phyloP scores from a whole-genome alignment of 1,140 invertebrate species.

The Eciton burchellii region DNA sequence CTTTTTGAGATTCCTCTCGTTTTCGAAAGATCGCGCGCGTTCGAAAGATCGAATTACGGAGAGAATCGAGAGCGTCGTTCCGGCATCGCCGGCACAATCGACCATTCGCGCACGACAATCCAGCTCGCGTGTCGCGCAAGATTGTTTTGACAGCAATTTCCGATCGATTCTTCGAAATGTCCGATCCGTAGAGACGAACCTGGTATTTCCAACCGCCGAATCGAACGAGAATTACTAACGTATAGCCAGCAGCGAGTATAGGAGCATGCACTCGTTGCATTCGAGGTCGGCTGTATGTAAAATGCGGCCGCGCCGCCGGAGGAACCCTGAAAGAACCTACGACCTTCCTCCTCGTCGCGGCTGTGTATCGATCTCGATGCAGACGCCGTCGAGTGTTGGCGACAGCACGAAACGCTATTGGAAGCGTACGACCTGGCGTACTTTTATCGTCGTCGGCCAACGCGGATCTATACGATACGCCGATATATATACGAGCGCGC shows the following conservation, averaged over 20 bases:
- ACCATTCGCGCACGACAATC: background rate
- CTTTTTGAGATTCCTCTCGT: background rate
- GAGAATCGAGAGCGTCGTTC: background rate
- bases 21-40: background rate
- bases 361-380: slow-evolving; percentile 55
- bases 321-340: slow-evolving; percentile 54
- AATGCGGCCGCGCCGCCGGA: background rate
- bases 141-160: background rate
- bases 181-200: background rate
- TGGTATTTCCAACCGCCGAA: background rate
- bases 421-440: slow-evolving; percentile 22
- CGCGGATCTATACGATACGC: too few species aligned
- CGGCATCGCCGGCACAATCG: too few species aligned
- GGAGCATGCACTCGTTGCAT: background rate
- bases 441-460: slow-evolving; percentile 37
- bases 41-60: background rate
- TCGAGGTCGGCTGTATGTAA: slow-evolving; percentile 49
- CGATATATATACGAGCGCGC: slow-evolving; percentile 32
- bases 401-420: slow-evolving; percentile 30
- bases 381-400: slow-evolving; percentile 33
- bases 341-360: slow-evolving; percentile 43
- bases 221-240: slow-evolving; percentile 28
- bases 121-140: background rate
- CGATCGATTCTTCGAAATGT: background rate
- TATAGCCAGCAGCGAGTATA: slow-evolving; percentile 9